Base-by-base conservation (phyloP, 2,888 invertebrate genomes). In the Trichogramma dendrolimi region DNA sequence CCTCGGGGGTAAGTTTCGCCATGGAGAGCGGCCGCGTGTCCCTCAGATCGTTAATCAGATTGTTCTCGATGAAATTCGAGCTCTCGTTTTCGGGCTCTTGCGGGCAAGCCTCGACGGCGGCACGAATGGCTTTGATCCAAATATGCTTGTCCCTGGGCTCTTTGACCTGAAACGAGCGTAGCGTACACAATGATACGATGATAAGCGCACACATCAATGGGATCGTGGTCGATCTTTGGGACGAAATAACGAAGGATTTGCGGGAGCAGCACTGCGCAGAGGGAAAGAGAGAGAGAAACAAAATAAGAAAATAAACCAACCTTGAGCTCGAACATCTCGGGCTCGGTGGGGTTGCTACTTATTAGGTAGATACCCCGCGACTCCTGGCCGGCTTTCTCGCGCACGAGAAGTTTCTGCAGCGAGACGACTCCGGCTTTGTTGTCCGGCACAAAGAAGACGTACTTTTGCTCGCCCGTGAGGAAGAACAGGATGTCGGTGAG, bases 351-450 rank as follows among this genome's bases (percentile, higher is more conserved):
- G 74, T 94, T 94, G 69, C 94, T 93, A 68, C 92, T 93, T 71
- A 97, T 95, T 60, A 97, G 85, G 81, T 96, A 96, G 72, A 97
- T 88, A 0, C 94, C 93, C 4, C 91, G 84, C 4, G 89, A 89
- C n/a, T 89, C 88, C 73, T 93, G 92, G 58, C 95, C 94, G 0
- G 96, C 95, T 77, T 96, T 96, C 80, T 96, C 96, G 14, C 96
- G 85, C 6, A 96, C 94, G 61, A 97, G 82, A 58, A 97, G 81
- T 77, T 95, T 94, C 78, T 92, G 92, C 60, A 97, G 83, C 0
- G 96, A 92, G 10, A 96, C 92, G 59, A 96, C 94, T 66, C 96
- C 94, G 55, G 95, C 92, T 90, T 96, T 96, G 81, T 93, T 94
- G 79, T 96, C 96, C 50, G 94, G 94, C 67, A 94, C 91, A 75